phyloP scores from a whole-genome alignment of 1,140 invertebrate species.

The Galendromus occidentalis region DNA sequence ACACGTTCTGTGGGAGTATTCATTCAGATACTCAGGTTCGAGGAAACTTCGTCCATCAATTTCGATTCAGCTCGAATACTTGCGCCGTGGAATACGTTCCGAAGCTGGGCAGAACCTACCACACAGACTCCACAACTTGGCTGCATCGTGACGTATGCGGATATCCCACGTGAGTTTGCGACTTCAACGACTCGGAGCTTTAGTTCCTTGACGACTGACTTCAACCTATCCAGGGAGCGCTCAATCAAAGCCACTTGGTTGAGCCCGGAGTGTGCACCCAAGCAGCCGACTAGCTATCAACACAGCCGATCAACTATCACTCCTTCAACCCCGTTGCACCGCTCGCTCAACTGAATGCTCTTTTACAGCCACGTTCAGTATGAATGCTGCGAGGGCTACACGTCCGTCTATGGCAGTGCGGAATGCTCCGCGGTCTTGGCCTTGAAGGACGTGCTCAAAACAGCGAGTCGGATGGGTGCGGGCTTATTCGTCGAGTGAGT shows the following conservation, averaged over 20 bases:
- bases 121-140: not conserved
- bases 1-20: too few relatives aligned
- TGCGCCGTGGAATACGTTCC: conserved; percentile 1
- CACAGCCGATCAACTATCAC: not conserved
- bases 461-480: not conserved
- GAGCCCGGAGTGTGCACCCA: not conserved
- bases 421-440: not conserved
- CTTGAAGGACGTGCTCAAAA: not conserved
- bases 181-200: not conserved
- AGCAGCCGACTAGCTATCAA: not conserved
- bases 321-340: not conserved
- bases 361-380: conserved; percentile 5
- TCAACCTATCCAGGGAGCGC: not conserved
- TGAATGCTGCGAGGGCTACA: not conserved
- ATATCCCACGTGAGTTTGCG: not conserved
- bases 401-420: not conserved
- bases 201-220: not conserved
- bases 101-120: not conserved
- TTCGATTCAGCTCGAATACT: not conserved
- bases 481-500: conserved; percentile 5
- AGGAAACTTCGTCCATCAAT: too few relatives aligned
- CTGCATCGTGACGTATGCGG: not conserved
- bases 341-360: not conserved
- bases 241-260: not conserved
- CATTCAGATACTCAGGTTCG: too few relatives aligned